Base-by-base conservation (phyloP, 2,113 vertebrate species). In the Kobus ellipsiprymnus region DNA sequence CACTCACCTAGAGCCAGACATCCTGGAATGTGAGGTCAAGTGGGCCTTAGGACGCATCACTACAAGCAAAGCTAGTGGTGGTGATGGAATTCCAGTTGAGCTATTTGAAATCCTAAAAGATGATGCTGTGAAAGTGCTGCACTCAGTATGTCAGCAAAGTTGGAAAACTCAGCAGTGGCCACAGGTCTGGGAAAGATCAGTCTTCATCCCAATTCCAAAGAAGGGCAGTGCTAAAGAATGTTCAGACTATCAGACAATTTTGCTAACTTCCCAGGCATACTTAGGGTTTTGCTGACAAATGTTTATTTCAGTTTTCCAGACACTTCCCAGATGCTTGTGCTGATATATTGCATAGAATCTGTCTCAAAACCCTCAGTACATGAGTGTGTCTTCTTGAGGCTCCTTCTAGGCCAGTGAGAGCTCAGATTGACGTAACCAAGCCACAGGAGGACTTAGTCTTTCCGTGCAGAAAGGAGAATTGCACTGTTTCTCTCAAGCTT, bases 221-320 rank as follows among this genome's bases (percentile, higher is more conserved):
- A 74, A 74, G n/a, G n/a, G 10, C n/a, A 23, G 10, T 74, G 17
- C 36, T 36, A 13, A 71, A 40, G n/a, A 74, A 74, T 74, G 19
- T 36, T 40, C 67, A 74, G 10, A 74, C 67, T 40, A 40, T 23
- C 67, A 71, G 19, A 40, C 21, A 40, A 23, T 71, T 71, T 67
- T 67, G n/a, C 64, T 67, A 67, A 67, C 64, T 67, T 67, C 64
- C 64, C 9, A 11, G 64, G 87, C 12, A 78, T 36, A 62, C 25
- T 92, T 81, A 16, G 71, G 11, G 40, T n/a, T 90, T 94, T 78
- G 17, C 57, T 48, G 40, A 67, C 52, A 95, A 74, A 46, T 46
- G 16, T 83, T 87, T 57, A 62, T 78, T 97, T 89, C 44, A 71
- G 12, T 90, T 95, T 85, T 44, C 57, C 19, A 23, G 55, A 71